Evolutionary conservation across 2,113 vertebrate species (phyloP), one percentile per base, ranked within the genome.

Genomic region (Pygoscelis adeliae): DNA sequence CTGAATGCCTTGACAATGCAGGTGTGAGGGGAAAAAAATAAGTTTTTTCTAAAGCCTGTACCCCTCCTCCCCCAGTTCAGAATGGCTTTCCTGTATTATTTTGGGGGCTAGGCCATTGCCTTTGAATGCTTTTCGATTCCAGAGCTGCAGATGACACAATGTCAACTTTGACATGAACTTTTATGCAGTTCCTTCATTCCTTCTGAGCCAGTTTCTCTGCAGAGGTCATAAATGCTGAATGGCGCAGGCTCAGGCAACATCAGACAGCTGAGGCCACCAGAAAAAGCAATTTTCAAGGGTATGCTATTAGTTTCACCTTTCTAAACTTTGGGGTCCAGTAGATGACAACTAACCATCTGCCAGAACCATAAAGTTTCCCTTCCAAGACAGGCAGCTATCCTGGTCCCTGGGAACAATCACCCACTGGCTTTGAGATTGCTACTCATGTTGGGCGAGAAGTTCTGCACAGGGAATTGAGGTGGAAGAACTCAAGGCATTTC

Each of bases 401-500:
- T 55, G 21, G 5, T 53, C 30, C 15, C 30, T 30, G 6, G 73
- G 12, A 74, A 19, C 4, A 52, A 42, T 20, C 14, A 49, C 21
- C 18, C 1, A 0, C 19, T 9, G 59, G 25, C 47, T 80, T 78
- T 30, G 13, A n/a, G 19, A 17, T 20, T 49, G n/a, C 26, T 36
- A 19, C 9, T 44, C 0, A 0, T 2, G 11, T 3, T 19, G 32
- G 34, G 38, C 4, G 6, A 55, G 6, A 47, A 70, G 30, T 13
- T 70, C 56, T 89, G 25, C 40, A 26, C 8, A 14, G 40, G 18
- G 5, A 12, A 44, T 15, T 30, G 12, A 46, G 19, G 32, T 19
- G 8, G 9, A 63, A 61, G 32, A 67, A 53, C 10, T 36, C 42
- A 11, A 20, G 56, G n/a, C 15, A 38, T 16, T 72, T 55, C 44